Evolutionary conservation across 2,113 vertebrate genomes (phyloP).

Genomic region (Chaetodon trifascialis): DNA sequence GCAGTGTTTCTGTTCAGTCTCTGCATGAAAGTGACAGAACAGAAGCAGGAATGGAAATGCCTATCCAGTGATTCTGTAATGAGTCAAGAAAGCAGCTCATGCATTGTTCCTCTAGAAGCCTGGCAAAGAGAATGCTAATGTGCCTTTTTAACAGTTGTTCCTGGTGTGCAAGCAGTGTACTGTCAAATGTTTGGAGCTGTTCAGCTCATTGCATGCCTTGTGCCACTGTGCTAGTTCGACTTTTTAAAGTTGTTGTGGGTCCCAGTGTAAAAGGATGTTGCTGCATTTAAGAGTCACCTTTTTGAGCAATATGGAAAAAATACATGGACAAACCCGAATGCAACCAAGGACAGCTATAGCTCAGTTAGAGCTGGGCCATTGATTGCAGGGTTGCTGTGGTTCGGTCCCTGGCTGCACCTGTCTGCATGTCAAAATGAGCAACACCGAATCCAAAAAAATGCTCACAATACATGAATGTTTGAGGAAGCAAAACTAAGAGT

Average conservation of each 20-base stretch:
- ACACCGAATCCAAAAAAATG: constrained; percentile 10
- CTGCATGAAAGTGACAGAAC: not conserved
- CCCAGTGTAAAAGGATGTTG: not conserved
- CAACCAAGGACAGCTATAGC: not conserved
- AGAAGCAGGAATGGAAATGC: constrained; percentile 14
- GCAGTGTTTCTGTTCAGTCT: not conserved
- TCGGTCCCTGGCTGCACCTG: not conserved
- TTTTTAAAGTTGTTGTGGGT: constrained; percentile 1
- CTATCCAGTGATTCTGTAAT: constrained; percentile 6
- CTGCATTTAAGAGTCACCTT: constrained; percentile 9
- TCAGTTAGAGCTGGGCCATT: constrained; percentile 21
- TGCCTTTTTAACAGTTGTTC: constrained; percentile 31
- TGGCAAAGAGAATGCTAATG: constrained; percentile 1
- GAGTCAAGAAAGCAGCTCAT: constrained; percentile 14
- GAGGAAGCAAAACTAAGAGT: not conserved
- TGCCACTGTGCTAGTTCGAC: not conserved
- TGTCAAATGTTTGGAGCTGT: not conserved
- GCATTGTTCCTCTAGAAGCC: constrained; percentile 3
- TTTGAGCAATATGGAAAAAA: not conserved
- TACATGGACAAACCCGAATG: not conserved
- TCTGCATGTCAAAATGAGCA: constrained; percentile 6
- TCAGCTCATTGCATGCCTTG: constrained; percentile 12
- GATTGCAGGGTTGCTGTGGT: not conserved
- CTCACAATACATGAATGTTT: not conserved
- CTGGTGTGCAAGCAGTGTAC: not conserved